These are phyloP conservation scores for Struthidea cinerea DNA, from an alignment of 2,113 vertebrate species.

Conservation along the genomic window DNA sequence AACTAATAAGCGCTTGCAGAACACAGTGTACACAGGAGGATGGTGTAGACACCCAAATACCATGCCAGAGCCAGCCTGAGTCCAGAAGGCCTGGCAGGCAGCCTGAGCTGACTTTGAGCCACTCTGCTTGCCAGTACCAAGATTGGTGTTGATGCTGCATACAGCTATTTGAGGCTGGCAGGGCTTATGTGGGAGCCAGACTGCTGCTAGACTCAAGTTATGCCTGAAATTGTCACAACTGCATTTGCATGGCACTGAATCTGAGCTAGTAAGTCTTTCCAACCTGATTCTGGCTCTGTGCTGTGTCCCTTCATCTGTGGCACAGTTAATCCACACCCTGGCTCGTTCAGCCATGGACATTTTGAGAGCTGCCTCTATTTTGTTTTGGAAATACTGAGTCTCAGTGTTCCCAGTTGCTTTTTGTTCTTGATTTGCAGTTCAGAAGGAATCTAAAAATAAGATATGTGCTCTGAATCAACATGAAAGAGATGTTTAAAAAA, in stretches of 20 bases:
- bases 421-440: neutral
- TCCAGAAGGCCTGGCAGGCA: slow-evolving; percentile 16
- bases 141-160: neutral
- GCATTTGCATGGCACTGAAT: neutral
- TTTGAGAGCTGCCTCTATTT: neutral
- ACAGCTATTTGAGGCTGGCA: neutral
- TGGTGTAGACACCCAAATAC: neutral
- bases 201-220: slow-evolving; percentile 1
- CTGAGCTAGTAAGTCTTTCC: neutral
- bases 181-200: neutral
- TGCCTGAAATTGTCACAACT: neutral
- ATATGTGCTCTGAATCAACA: neutral
- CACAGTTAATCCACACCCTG: slow-evolving; percentile 29
- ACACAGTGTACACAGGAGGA: neutral
- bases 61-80: neutral
- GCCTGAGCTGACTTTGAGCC: neutral
- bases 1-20: neutral
- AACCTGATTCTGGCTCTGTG: neutral
- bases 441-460: neutral
- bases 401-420: neutral
- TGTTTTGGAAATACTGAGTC: slow-evolving; percentile 10
- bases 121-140: neutral
- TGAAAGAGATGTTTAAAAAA: neutral
- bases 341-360: neutral
- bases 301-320: neutral